Percentiles rank a stretch among this genome's conserved stretches.
Conservation (phyloP, 2,888 invertebrate genomes). For the Monochamus alternatus region DNA sequence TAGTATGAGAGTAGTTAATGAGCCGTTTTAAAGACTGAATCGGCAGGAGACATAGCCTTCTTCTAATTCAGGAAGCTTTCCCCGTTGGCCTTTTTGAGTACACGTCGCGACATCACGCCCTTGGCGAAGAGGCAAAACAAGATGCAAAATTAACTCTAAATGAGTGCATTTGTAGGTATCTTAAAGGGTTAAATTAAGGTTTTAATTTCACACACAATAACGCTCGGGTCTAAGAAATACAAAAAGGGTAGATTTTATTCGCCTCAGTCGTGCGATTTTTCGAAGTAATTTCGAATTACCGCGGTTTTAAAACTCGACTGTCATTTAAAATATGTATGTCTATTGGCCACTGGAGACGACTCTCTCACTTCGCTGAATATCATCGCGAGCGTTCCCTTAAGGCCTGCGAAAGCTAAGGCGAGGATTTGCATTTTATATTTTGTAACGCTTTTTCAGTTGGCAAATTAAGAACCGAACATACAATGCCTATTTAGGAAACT, state of each 20-base stretch:
- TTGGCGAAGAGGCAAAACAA: slow-evolving; percentile 48
- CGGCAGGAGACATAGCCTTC: slow-evolving; percentile 20
- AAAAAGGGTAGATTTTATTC: slow-evolving; percentile 68
- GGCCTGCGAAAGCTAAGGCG: slow-evolving; percentile 38
- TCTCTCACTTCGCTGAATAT: slow-evolving; percentile 53
- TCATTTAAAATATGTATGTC: slow-evolving; percentile 68
- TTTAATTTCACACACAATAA: slow-evolving; percentile 73
- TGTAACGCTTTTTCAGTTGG: slow-evolving; percentile 42
- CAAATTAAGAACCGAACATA: slow-evolving; percentile 13
- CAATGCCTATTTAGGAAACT: background rate
- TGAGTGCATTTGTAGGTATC: slow-evolving; percentile 63
- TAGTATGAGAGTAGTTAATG: slow-evolving; percentile 19
- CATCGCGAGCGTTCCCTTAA: slow-evolving; percentile 43
- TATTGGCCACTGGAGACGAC: slow-evolving; percentile 66
- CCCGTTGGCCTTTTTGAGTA: slow-evolving; percentile 18
- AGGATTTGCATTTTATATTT: slow-evolving; percentile 59
- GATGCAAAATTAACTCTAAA: slow-evolving; percentile 64
- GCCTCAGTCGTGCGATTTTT: slow-evolving; percentile 69
- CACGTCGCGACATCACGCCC: slow-evolving; percentile 14
- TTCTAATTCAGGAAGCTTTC: slow-evolving; percentile 30
- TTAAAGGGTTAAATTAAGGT: slow-evolving; percentile 68
- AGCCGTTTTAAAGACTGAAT: slow-evolving; percentile 30
- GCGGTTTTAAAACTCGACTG: slow-evolving; percentile 58
- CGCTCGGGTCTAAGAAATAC: slow-evolving; percentile 64
- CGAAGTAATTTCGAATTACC: slow-evolving; percentile 68